Base-by-base conservation (phyloP, 2,113 vertebrate genomes). In the Verasper variegatus region DNA sequence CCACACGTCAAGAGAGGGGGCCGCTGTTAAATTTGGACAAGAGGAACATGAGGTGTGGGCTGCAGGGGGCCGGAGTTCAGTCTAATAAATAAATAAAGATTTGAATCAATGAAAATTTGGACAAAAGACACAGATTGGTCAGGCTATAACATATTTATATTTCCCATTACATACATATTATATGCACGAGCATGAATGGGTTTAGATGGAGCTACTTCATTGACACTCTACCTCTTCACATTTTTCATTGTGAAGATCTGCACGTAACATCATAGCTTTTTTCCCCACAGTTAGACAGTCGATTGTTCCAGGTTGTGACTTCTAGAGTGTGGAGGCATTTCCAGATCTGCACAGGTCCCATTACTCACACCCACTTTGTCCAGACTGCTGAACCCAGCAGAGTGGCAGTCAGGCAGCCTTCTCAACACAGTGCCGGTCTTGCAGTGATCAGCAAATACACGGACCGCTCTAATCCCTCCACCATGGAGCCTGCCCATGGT, bases 371-470 rank as follows among this genome's bases (percentile, higher is more conserved):
- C 42, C 84, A 90, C 85, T 89, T 80, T 89, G 91, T 88, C 83
- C 91, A 93, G 88, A 94, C 74, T 94, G 93, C 93, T 94, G 93
- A 94, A 93, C 85, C 87, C 92, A 93, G 90, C 90, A 92, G 90
- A 91, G 91, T 88, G 71, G 73, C 80, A 71, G 85, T 84, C 87
- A 89, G 86, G 71, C 82, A 74, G 86, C 86, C 84, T 86, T 89
- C 85, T 88, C 87, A 83, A 80, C 84, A 86, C 84, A 86, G 85
- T 59, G 68, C 76, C 86, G 75, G 76, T 92, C 82, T 85, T 87
- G 88, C 92, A 90, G 81, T 72, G 76, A 88, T 94, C 93, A 94
- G 92, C 93, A 94, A 90, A 92, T 89, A 82, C 85, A 89, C 62
- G 78, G 71, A 70, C 81, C 47, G 20, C 86, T 84, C 87, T 94